Conservation (phyloP, 2,888 invertebrate genomes). For the Xanthia icteritia region DNA sequence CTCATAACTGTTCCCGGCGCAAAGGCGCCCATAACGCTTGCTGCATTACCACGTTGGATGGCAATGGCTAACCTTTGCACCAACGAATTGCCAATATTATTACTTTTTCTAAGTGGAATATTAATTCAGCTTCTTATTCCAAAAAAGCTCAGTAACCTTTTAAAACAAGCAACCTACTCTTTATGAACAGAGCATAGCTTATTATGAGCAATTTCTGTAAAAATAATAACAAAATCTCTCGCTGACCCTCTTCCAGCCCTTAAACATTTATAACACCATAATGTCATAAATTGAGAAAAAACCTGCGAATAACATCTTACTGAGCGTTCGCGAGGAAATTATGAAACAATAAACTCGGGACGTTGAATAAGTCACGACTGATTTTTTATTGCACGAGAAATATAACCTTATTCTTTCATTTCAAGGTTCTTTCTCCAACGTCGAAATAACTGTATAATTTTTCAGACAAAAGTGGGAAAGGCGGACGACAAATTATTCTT, state of each 20-base stretch:
- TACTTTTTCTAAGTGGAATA: background rate
- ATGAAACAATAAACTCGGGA: constrained; percentile 64
- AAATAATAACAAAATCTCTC: constrained; percentile 38
- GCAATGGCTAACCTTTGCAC: too few relatives aligned
- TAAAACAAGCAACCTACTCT: background rate
- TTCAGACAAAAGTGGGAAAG: constrained; percentile 39
- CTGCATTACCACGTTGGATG: too few relatives aligned
- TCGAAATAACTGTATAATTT: constrained; percentile 33
- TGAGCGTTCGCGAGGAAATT: constrained; percentile 59
- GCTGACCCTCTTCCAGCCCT: constrained; percentile 21
- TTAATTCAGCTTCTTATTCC: background rate
- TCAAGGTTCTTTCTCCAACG: constrained; percentile 33
- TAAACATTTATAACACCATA: constrained; percentile 55
- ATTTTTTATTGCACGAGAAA: constrained; percentile 29
- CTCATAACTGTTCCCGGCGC: too few relatives aligned
- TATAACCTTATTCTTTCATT: constrained; percentile 18
- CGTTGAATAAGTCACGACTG: constrained; percentile 49
- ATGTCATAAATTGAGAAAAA: constrained; percentile 60
- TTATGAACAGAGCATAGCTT: background rate
- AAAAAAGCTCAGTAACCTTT: background rate
- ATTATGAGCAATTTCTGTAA: constrained; percentile 4
- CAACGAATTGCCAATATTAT: background rate
- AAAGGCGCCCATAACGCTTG: too few relatives aligned
- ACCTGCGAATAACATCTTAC: constrained; percentile 44
- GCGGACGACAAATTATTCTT: constrained; percentile 55